Percentiles rank a stretch among this genome's conserved stretches.
phyloP scores from a whole-genome alignment of 2,113 vertebrate genomes.

The Cryptotis parvus region DNA sequence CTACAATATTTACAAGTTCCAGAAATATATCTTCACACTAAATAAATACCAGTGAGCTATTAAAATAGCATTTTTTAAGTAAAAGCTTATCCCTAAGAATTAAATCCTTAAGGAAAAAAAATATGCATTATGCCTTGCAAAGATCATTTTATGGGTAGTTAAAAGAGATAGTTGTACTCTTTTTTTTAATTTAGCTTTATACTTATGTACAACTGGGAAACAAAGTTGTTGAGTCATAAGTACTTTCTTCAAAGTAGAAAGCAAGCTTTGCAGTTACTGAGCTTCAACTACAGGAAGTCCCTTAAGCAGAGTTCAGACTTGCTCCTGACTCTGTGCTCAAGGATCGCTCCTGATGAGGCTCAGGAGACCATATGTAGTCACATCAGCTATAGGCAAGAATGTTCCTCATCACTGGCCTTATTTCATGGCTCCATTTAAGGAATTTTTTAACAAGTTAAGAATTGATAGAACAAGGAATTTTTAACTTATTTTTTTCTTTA shows the following conservation, averaged over 20 bases:
- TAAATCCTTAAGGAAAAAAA: not conserved
- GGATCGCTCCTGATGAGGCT: too few relatives aligned
- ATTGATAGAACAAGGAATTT: too few relatives aligned
- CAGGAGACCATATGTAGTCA: too few relatives aligned
- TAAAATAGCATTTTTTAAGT: slow-evolving; percentile 5
- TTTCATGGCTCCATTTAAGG: too few relatives aligned
- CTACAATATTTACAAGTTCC: not conserved
- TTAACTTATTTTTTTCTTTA: too few relatives aligned
- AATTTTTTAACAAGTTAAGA: too few relatives aligned
- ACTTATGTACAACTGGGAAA: not conserved
- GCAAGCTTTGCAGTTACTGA: not conserved
- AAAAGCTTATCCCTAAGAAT: slow-evolving; percentile 2
- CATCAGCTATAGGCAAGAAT: too few relatives aligned
- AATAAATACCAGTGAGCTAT: not conserved
- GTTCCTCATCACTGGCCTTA: too few relatives aligned
- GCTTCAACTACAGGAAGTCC: not conserved
- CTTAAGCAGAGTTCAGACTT: not conserved
- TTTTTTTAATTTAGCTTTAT: not conserved
- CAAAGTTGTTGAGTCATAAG: slow-evolving; percentile 24
- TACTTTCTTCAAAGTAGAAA: not conserved
- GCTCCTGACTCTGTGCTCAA: too few relatives aligned
- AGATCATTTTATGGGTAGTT: too few relatives aligned
- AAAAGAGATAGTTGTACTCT: not conserved
- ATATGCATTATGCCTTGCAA: not conserved
- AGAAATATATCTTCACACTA: not conserved